Evolutionary conservation across 2,888 invertebrate species (phyloP).

Genomic region (Rotaria magnacalcarata): DNA sequence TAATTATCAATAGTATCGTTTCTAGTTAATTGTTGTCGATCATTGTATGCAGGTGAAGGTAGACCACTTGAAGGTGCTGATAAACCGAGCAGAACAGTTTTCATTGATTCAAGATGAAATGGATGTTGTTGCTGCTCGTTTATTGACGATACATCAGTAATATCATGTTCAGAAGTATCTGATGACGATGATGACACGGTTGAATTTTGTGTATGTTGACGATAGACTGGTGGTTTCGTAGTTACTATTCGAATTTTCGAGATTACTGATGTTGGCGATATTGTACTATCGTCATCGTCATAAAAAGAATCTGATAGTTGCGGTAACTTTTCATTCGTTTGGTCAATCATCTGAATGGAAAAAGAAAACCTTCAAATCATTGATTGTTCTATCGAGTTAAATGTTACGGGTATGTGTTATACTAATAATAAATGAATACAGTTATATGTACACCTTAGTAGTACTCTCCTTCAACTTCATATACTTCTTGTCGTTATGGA

Average conservation of each 20-base stretch:
- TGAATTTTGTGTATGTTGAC: not conserved
- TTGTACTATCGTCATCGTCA: too few relatives aligned
- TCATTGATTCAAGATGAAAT: constrained; percentile 13
- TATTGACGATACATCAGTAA: not conserved
- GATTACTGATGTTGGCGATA: not conserved
- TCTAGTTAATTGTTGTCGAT: not conserved
- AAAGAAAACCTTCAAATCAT: not conserved
- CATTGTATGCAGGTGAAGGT: not conserved
- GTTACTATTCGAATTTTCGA: not conserved
- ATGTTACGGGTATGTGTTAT: too few relatives aligned
- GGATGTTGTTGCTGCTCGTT: not conserved
- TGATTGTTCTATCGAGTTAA: not conserved
- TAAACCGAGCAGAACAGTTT: not conserved
- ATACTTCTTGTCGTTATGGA: not conserved
- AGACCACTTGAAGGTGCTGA: not conserved
- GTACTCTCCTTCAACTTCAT: too few relatives aligned
- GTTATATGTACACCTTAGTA: too few relatives aligned
- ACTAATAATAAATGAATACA: too few relatives aligned
- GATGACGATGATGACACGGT: not conserved
- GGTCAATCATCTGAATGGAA: not conserved
- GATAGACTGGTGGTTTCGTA: not conserved
- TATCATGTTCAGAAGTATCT: not conserved
- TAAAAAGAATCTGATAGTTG: not conserved
- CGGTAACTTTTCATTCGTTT: not conserved
- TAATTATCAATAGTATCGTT: not conserved